Evolutionary conservation across 2,113 vertebrate genomes (phyloP), one percentile per base, ranked within the genome.

Genomic region (Ptyas mucosa): DNA sequence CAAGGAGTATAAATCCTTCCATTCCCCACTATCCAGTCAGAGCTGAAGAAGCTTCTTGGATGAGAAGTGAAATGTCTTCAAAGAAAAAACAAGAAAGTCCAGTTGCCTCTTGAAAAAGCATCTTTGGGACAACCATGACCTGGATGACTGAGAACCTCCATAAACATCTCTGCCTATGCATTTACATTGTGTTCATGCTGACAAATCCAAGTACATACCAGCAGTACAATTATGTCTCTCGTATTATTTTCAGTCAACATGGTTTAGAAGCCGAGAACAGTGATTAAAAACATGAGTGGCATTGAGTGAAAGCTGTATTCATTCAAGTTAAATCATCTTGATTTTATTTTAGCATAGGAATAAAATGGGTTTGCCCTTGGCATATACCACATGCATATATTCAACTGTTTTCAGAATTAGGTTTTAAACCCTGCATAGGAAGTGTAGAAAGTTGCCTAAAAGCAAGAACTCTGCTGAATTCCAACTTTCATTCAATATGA

Each of bases 401-500:
- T 34, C 64, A 75, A 18, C 64, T 75, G 29, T 75, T 75, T 75
- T 1, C 5, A 34, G 14, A 14, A 75, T 34, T 75, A 18, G 29
- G 64, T 21, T n/a, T 87, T 55, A 89, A 81, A 2, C 15, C 12
- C 34, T 69, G 21, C 61, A 34, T 3, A 54, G 39, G 29, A 51
- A 51, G 9, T 51, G 54, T 51, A 88, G 57, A 88, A 49, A 92
- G 5, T 8, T 54, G 49, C 54, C 52, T 34, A 34, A 61, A 52
- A 93, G 87, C 64, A 90, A 96, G 91, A 55, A 49, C 52, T 92
- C 92, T 0, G 0, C 91, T 95, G 26, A 95, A 89, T 0, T 0
- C 93, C 93, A 92, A 39, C 46, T 58, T 87, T 23, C 24, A 14
- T 94, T 93, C 20, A n/a, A 54, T 92, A 95, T 95, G 87, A 95